Evolutionary conservation across 2,797 vertebrate species (phyloP).

Genomic region (Columba guinea): DNA sequence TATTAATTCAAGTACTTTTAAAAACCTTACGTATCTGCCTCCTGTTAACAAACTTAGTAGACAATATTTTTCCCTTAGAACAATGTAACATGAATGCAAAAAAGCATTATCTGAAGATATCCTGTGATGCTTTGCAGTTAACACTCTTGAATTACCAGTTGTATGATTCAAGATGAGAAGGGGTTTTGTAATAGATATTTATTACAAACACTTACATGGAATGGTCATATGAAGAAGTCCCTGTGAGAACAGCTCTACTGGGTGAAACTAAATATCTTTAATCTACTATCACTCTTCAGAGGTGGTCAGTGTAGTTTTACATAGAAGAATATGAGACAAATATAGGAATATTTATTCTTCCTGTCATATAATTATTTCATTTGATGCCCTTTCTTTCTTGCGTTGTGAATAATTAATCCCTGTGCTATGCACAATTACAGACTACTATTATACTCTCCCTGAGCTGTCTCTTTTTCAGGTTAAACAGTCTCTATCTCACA

Average conservation of each 20-base stretch:
- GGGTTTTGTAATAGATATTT: background rate
- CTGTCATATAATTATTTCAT: background rate
- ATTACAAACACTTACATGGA: background rate
- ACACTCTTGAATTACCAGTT: background rate
- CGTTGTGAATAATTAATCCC: background rate
- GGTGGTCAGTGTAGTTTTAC: background rate
- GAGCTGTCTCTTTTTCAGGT: background rate
- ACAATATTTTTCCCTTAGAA: background rate
- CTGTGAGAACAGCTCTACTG: background rate
- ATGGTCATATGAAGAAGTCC: background rate
- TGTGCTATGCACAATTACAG: background rate
- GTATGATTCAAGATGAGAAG: background rate
- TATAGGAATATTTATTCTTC: background rate
- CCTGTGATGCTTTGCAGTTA: background rate
- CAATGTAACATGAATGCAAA: no score
- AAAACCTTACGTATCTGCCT: background rate
- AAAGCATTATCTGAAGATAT: background rate
- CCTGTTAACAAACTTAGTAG: background rate
- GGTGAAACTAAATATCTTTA: background rate
- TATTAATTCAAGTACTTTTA: background rate
- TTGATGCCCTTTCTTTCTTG: background rate
- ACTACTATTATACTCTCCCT: background rate
- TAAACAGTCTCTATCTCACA: background rate
- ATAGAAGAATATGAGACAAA: background rate
- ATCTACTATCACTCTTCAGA: background rate